A percentile compares a stretch with the other conserved stretches of the same genome.
Evolutionary conservation across 2,113 vertebrate genomes (phyloP).

Genomic region (Narcine bancroftii): DNA sequence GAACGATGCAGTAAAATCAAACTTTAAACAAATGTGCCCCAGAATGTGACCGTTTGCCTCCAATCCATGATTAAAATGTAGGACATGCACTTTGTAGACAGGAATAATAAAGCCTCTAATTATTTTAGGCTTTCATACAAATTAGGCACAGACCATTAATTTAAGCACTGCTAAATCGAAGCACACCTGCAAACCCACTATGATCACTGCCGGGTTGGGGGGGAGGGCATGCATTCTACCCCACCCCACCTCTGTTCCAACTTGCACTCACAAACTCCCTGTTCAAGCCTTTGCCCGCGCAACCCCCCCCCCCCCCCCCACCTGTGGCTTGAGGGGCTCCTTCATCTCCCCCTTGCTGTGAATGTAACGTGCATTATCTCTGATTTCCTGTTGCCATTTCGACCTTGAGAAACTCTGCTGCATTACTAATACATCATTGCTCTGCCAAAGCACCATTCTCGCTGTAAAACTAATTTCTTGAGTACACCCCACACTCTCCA

Average conservation of each 20-base stretch:
- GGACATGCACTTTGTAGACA: neutral
- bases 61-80: neutral
- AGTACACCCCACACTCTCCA: neutral
- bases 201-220: neutral
- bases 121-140: neutral
- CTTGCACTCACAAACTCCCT: neutral
- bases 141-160: conserved; percentile 1
- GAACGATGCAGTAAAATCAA: neutral
- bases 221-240: neutral
- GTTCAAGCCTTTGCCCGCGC: neutral
- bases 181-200: neutral
- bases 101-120: neutral
- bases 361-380: neutral
- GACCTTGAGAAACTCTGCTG: conserved; percentile 17
- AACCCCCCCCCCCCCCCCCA: neutral
- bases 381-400: conserved; percentile 11
- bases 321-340: neutral
- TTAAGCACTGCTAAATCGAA: neutral
- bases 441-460: neutral
- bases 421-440: conserved; percentile 21
- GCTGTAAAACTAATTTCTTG: neutral
- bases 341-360: neutral
- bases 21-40: neutral
- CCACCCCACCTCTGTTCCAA: neutral
- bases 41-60: neutral